Conservation (phyloP, 1,140 invertebrate species). For the Zophobas atratus region DNA sequence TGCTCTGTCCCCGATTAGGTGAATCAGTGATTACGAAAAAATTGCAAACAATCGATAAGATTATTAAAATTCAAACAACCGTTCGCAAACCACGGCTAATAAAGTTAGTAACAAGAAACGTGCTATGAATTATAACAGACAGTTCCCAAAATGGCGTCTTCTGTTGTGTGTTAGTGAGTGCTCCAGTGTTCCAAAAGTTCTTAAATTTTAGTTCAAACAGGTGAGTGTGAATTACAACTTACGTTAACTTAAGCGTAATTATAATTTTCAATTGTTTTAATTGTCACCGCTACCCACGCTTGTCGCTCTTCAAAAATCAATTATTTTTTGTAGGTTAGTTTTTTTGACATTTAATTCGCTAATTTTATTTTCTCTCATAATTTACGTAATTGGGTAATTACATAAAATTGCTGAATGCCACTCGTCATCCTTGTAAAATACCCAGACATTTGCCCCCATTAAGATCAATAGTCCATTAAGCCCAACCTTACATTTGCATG, state of each 20-base stretch:
- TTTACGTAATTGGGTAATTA: slow-evolving; percentile 1
- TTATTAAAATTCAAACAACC: slow-evolving; percentile 8
- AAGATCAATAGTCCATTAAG: neutral
- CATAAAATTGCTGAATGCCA: neutral
- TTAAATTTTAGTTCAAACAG: slow-evolving; percentile 9
- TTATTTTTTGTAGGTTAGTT: slow-evolving; percentile 28
- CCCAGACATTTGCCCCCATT: neutral
- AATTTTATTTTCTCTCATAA: slow-evolving; percentile 1
- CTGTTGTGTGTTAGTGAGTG: neutral
- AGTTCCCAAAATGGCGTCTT: slow-evolving; percentile 29
- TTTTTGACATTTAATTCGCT: slow-evolving; percentile 5
- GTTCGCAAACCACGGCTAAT: neutral
- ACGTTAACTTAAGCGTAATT: neutral
- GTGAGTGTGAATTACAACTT: slow-evolving; percentile 3
- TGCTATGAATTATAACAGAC: slow-evolving; percentile 16
- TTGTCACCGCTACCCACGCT: neutral
- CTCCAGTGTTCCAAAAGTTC: neutral
- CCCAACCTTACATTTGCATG: slow-evolving; percentile 18
- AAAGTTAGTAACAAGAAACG: slow-evolving; percentile 14
- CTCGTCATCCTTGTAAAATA: neutral
- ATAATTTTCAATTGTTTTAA: neutral
- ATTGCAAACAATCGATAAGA: slow-evolving; percentile 1
- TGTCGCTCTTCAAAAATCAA: neutral
- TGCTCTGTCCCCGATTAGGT: neutral
- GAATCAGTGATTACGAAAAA: neutral